phyloP scores from a whole-genome alignment of 2,113 vertebrate species.

The Columba janthina region DNA sequence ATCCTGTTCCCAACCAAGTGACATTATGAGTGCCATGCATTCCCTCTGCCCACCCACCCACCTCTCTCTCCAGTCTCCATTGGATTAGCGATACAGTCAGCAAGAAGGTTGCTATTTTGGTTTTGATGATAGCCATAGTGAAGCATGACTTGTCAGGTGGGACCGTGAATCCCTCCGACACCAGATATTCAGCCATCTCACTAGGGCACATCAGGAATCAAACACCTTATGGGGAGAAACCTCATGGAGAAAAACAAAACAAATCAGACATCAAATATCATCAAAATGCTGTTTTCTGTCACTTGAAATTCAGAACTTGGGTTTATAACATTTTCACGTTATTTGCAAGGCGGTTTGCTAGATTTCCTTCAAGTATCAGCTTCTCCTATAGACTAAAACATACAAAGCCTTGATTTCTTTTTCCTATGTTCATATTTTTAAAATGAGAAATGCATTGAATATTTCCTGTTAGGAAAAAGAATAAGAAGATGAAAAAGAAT shows the following conservation, averaged over 20 bases:
- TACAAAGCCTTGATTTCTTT: not conserved
- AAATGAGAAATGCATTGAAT: not conserved
- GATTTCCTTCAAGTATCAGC: not conserved
- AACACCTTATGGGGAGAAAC: not conserved
- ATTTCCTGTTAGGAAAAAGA: not conserved
- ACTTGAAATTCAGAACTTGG: not conserved
- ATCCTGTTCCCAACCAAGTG: not conserved
- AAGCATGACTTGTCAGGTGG: not conserved
- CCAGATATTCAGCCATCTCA: not conserved
- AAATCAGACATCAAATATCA: not conserved
- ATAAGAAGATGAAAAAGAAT: not conserved
- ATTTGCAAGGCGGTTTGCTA: not conserved
- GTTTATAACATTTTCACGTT: not conserved
- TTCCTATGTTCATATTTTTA: not conserved
- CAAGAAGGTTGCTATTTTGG: not conserved
- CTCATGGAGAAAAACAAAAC: not conserved
- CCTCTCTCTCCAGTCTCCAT: not conserved
- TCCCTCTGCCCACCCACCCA: not conserved
- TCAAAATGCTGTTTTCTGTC: not conserved
- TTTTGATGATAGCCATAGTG: not conserved
- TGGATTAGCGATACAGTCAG: not conserved
- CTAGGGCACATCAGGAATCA: not conserved
- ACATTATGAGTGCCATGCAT: not conserved
- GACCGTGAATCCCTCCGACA: not conserved
- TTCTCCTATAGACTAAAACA: not conserved